Conservation (phyloP, 2,113 vertebrate genomes). For the Morone chrysops region DNA sequence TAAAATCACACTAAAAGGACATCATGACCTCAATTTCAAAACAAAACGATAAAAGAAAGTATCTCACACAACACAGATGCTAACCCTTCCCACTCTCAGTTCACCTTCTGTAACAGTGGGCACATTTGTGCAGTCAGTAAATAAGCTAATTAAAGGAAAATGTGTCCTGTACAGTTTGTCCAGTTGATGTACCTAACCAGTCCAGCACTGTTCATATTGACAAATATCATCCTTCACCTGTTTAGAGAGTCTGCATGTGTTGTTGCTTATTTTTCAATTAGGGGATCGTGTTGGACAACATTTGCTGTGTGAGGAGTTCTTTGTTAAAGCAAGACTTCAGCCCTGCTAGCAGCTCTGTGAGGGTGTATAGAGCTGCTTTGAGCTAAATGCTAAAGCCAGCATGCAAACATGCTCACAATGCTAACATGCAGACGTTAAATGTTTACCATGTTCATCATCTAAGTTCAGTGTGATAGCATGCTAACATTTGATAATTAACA, state of each 20-base stretch:
- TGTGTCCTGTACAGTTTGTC: not conserved
- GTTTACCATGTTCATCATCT: no score
- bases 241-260: conserved; percentile 5
- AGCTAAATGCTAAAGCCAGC: not conserved
- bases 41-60: not conserved
- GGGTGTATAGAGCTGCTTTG: not conserved
- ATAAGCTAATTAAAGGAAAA: conserved; percentile 17
- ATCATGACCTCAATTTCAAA: conserved; percentile 2
- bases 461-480: no score
- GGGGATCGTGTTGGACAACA: not conserved
- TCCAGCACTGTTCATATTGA: not conserved
- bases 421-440: no score
- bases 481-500: no score
- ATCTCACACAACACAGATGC: not conserved
- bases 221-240: conserved; percentile 7
- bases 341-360: no score
- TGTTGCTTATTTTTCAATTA: not conserved
- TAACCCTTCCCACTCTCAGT: not conserved
- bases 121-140: conserved; percentile 1
- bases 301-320: not conserved
- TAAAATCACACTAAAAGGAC: not conserved
- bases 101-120: not conserved
- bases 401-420: not conserved
- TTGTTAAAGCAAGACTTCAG: not conserved
- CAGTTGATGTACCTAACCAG: conserved; percentile 1